Base-by-base conservation (phyloP, 1,140 invertebrate species). In the Harlomillsia oculata region DNA sequence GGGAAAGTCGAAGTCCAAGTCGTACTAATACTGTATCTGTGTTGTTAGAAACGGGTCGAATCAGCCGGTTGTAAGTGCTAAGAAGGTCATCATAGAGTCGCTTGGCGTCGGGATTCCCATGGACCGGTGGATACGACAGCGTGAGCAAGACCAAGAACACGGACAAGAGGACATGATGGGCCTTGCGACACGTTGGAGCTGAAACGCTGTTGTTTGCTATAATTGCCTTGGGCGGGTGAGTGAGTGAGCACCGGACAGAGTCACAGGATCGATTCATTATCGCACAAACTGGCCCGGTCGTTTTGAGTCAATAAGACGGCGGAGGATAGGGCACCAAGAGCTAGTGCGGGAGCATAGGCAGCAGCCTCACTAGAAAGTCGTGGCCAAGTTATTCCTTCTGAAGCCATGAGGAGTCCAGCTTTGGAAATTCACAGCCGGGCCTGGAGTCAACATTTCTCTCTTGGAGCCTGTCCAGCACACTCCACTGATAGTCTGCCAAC, bases 41-140 rank as follows among this genome's bases (percentile, higher is more conserved):
- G 70, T 92, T 93, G 71, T 94, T 90, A 62, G 82, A 82, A 5
- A 97, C 90, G 0, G 94, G 94, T 66, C 93, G 76, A 54, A 95
- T 94, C 29, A 96, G 79, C 61, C 92, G 82, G 76, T 98, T 97
- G 72, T 98, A 98, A 73, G 91, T 93, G 66, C 89, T 90, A 53
- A 98, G 77, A 39, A 98, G 76, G 74, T 98, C 94, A 68, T 95
- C 90, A 71, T 94, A 94, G 25, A 94, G 79, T 52, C 90, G 78
- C 70, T 93, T 93, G 2, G 90, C 89, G 67, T 95, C 89, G 1
- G 53, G 60, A 66, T 55, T 54, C 25, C 70, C 92, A 91, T 78
- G 74, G 87, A 89, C 44, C 2, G 52, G 32, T 18, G 43, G 52
- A 30, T 30, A 56, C 26, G 55, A 45, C 25, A 55, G 44, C 13